Conservation (phyloP, 2,797 vertebrate genomes). For the Enoplosus armatus region DNA sequence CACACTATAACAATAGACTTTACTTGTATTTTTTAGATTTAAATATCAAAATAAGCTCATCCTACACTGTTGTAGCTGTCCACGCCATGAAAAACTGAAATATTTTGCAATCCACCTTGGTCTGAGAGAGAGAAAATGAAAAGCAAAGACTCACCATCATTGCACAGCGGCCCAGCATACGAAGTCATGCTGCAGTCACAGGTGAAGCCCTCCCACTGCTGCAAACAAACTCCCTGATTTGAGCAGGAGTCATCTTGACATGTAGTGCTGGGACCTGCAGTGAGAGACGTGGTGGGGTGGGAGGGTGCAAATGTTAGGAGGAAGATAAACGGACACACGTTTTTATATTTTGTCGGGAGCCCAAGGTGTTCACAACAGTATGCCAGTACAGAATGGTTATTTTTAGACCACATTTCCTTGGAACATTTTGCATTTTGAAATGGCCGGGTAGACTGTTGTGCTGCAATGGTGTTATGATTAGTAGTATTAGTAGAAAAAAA, state of each 20-base stretch:
- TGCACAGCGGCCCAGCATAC: conserved; percentile 95
- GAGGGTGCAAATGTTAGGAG: conserved; percentile 46
- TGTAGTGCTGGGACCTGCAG: conserved; percentile 95
- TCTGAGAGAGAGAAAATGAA: not conserved
- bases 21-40: not conserved
- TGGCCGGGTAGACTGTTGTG: conserved; percentile 16
- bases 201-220: conserved; percentile 99
- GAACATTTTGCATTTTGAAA: conserved; percentile 42
- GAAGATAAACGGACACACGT: conserved; percentile 25
- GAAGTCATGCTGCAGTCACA: conserved; percentile 99
- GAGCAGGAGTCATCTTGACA: conserved; percentile 99
- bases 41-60: not conserved
- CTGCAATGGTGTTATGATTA: conserved; percentile 52
- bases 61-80: not conserved
- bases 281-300: conserved; percentile 47
- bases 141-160: conserved; percentile 91
- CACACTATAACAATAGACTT: not conserved
- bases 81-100: not conserved
- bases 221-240: conserved; percentile 97
- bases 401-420: conserved; percentile 47
- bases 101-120: not conserved
- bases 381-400: conserved; percentile 22
- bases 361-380: conserved; percentile 51
- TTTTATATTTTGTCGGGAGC: conserved; percentile 51
- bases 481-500: conserved; percentile 56